Base-by-base conservation (phyloP, 2,888 invertebrate genomes). In the Cephus pygmeus region DNA sequence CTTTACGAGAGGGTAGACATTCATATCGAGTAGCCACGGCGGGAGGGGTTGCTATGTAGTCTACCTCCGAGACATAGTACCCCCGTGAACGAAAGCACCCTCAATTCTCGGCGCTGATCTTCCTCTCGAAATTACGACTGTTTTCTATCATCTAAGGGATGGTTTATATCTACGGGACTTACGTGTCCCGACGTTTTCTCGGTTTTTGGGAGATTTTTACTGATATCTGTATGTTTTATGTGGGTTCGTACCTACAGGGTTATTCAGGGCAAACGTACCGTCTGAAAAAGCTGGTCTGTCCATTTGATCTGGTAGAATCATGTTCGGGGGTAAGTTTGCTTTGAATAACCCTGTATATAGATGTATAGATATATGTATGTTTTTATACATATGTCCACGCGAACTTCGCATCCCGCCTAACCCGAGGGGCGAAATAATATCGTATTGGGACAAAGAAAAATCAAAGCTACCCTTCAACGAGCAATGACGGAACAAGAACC, bases 1-100 rank as follows among this genome's bases (percentile, higher is more conserved):
- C 31, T 12, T 71, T 71, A 71, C 33, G 71, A 71, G 31, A 33
- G 71, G 71, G 71, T 33, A 71, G 71, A 71, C 71, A 71, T 71
- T 71, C 71, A 71, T 71, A 71, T 30, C 71, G 71, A 31, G 40
- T 56, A 56, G 40, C 23, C 40, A 56, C 1, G 23, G 15, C 15
- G 15, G 40, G 40, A 23, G 40, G 40, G 40, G 9, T 9, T 2
- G 40, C 40, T 56, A 12, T 12, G 6, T 23, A 15, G 23, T 15
- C 23, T 56, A 56, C 40, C 23, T 56, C 40, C 15, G 23, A 56
- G 23, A 56, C 23, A 23, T 23, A 56, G 23, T 9, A 56, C 23
- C 40, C 40, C 40, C 40, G 4, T 9, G 6, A 56, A 56, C 40
- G 40, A 9, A 9, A 23, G 40, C 40, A 23, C 23, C 40, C 40